These are phyloP conservation scores for Harlomillsia oculata DNA, from an alignment of 1,140 invertebrate species.

Conservation along the genomic window DNA sequence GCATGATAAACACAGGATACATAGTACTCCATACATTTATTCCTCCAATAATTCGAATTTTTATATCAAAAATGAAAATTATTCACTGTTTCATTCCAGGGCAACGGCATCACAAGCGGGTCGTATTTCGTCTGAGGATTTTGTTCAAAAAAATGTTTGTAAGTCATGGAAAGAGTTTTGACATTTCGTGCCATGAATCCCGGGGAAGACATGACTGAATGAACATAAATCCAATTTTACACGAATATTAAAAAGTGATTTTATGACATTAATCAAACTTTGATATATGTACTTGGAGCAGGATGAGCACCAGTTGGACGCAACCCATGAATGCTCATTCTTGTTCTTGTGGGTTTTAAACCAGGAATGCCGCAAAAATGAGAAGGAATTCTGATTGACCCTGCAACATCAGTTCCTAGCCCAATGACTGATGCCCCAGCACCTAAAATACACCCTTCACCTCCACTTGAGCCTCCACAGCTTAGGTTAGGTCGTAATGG, in stretches of 20 bases:
- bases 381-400: conserved; percentile 22
- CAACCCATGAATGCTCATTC: conserved; percentile 4
- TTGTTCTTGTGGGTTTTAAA: conserved; percentile 22
- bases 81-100: conserved; percentile 28
- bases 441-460: conserved; percentile 36
- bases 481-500: conserved; percentile 8
- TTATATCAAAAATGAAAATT: neutral
- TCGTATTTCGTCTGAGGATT: conserved; percentile 18
- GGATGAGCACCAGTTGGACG: neutral
- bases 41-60: neutral
- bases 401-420: conserved; percentile 44
- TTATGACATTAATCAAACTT: neutral
- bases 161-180: conserved; percentile 7
- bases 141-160: neutral
- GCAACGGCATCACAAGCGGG: conserved; percentile 17
- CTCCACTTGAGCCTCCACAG: conserved; percentile 31
- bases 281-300: neutral
- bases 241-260: neutral
- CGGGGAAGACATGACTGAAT: conserved; percentile 1
- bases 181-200: conserved; percentile 10
- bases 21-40: neutral
- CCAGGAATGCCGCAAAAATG: conserved; percentile 22
- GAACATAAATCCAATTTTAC: neutral
- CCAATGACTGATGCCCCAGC: conserved; percentile 36
- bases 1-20: neutral